A percentile compares a stretch with the other conserved stretches of the same genome.
Conservation (phyloP, 2,797 vertebrate genomes). For the Sebastes matsubarae region DNA sequence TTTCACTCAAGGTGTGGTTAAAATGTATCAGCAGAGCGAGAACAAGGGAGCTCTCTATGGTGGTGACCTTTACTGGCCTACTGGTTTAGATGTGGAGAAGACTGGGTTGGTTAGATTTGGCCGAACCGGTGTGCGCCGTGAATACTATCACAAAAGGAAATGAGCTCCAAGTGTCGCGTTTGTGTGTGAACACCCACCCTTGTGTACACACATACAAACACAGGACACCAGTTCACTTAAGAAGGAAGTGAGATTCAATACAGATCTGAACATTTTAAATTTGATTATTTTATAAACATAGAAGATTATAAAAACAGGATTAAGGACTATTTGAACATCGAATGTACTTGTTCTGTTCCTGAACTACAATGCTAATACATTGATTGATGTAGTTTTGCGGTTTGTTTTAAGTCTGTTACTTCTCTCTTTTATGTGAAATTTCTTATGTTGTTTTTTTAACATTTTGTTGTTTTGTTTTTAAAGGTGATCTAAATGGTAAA, state of each 20-base stretch:
- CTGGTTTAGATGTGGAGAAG: conserved; percentile 30
- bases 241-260: not conserved
- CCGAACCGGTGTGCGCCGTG: not conserved
- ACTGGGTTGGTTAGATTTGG: conserved; percentile 17
- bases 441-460: too few species aligned
- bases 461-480: too few species aligned
- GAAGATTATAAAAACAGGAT: too few species aligned
- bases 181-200: not conserved
- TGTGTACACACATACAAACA: not conserved
- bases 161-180: not conserved
- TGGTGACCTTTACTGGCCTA: conserved; percentile 46
- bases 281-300: too few species aligned
- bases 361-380: too few species aligned
- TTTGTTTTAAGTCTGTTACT: too few species aligned
- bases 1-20: conserved; percentile 9
- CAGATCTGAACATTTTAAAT: not conserved
- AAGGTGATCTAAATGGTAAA: too few species aligned
- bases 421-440: too few species aligned
- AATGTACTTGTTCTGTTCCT: too few species aligned
- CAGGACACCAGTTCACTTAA: not conserved
- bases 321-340: too few species aligned
- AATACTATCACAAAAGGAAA: conserved; percentile 11
- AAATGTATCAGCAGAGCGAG: conserved; percentile 23
- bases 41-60: conserved; percentile 53
- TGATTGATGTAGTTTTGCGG: too few species aligned